Conservation (phyloP, 2,888 invertebrate species). For the Agelastica alni region DNA sequence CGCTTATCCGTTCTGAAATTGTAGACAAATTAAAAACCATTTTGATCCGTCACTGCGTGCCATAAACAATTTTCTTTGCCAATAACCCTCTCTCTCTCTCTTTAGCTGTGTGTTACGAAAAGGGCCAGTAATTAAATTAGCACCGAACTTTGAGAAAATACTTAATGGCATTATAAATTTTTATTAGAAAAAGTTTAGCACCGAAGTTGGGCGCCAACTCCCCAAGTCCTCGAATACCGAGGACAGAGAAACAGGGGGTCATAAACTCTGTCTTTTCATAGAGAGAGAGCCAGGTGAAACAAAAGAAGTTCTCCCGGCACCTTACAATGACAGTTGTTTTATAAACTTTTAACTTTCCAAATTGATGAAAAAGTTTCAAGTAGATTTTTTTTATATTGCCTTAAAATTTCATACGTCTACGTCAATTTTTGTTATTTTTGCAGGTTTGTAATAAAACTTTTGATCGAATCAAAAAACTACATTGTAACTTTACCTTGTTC, state of each 20-base stretch:
- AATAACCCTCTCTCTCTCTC: neutral
- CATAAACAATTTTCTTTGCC: constrained; percentile 4
- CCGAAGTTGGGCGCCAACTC: constrained; percentile 16
- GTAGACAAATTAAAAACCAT: neutral
- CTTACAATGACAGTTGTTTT: constrained; percentile 20
- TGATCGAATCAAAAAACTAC: neutral
- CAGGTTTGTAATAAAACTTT: neutral
- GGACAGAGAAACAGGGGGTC: constrained; percentile 7
- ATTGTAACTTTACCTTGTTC: neutral
- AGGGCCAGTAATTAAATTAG: constrained; percentile 23
- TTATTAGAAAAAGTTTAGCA: constrained; percentile 23
- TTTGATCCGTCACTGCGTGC: neutral
- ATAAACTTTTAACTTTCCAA: constrained; percentile 20
- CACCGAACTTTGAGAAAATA: constrained; percentile 19
- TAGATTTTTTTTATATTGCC: constrained; percentile 10
- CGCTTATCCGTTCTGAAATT: no score
- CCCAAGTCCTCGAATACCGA: neutral
- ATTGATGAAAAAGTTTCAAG: constrained; percentile 19
- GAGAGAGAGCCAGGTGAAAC: constrained; percentile 11
- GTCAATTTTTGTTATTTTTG: constrained; percentile 12
- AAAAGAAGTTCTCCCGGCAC: constrained; percentile 7
- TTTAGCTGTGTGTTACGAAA: neutral
- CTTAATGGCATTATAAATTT: constrained; percentile 24
- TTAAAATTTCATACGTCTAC: constrained; percentile 20
- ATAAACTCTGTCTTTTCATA: constrained; percentile 17